phyloP scores from a whole-genome alignment of 2,113 vertebrate species.

The Zapus hudsonius region DNA sequence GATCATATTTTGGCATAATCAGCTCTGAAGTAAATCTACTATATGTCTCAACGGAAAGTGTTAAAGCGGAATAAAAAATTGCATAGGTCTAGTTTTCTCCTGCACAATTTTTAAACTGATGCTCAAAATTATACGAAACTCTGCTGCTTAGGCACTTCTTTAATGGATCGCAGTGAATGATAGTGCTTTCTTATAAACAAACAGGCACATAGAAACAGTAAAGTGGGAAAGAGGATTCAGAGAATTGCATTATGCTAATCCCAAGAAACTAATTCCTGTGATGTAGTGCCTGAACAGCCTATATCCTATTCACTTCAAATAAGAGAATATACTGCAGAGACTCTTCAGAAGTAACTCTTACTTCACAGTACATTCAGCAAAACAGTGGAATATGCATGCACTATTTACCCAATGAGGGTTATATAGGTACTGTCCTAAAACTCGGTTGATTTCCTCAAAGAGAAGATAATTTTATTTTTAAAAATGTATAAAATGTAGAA shows the following conservation, averaged over 20 bases:
- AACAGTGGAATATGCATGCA: conserved; percentile 60
- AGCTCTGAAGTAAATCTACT: conserved; percentile 83
- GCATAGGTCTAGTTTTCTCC: conserved; percentile 76
- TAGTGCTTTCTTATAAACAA: conserved; percentile 86
- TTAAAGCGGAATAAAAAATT: conserved; percentile 83
- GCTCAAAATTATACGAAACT: conserved; percentile 83
- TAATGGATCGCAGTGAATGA: conserved; percentile 86
- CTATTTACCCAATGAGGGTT: not conserved
- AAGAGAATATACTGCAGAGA: conserved; percentile 84
- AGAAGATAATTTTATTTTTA: not conserved
- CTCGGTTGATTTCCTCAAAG: not conserved
- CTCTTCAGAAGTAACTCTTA: conserved; percentile 79
- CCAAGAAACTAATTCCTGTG: conserved; percentile 86
- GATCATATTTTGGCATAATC: conserved; percentile 83
- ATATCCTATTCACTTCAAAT: conserved; percentile 76
- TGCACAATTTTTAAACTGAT: conserved; percentile 81
- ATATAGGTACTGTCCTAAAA: not conserved
- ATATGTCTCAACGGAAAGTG: conserved; percentile 82
- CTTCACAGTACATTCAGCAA: conserved; percentile 69
- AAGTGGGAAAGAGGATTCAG: conserved; percentile 83
- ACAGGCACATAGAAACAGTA: conserved; percentile 83
- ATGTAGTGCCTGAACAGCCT: conserved; percentile 80
- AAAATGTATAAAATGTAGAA: not conserved
- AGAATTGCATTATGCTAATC: conserved; percentile 87
- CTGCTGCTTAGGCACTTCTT: conserved; percentile 84